Percentiles rank a stretch among this genome's conserved stretches.
Evolutionary conservation across 2,888 invertebrate genomes (phyloP).

Genomic region (Taphrorychus bicolor): DNA sequence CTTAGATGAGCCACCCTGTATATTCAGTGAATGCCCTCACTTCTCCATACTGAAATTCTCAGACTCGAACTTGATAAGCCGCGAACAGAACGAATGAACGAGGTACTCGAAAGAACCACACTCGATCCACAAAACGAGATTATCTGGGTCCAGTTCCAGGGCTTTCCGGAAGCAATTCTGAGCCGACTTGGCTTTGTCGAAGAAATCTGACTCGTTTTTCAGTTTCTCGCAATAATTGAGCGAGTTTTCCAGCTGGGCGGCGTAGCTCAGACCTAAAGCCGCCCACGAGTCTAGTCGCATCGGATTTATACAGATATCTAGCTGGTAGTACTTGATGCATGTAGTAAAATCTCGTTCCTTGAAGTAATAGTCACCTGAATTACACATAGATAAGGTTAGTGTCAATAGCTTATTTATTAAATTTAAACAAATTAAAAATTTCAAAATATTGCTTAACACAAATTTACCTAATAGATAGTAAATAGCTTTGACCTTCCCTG

Average conservation of each 20-base stretch:
- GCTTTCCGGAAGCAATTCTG: conserved; percentile 84
- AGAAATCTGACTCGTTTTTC: conserved; percentile 68
- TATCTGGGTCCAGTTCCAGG: conserved; percentile 75
- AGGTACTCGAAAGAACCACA: conserved; percentile 90
- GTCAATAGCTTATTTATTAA: no score
- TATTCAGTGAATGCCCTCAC: conserved; percentile 34
- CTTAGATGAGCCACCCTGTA: no score
- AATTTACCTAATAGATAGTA: conserved; percentile 75
- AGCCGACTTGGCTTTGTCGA: conserved; percentile 74
- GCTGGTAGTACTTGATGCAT: conserved; percentile 81
- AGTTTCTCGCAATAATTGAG: conserved; percentile 76
- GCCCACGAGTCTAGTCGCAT: conserved; percentile 92
- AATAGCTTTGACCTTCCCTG: conserved; percentile 66
- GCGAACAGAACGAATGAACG: conserved; percentile 88
- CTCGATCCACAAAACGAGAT: conserved; percentile 86
- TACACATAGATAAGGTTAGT: no score
- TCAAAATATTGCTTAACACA: background rate
- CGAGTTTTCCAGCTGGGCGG: conserved; percentile 78
- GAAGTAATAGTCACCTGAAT: conserved; percentile 84
- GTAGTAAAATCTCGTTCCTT: conserved; percentile 78
- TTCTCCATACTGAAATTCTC: conserved; percentile 77
- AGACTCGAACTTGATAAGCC: conserved; percentile 82
- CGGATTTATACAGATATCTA: conserved; percentile 83
- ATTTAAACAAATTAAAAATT: no score
- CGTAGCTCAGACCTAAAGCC: conserved; percentile 82